A percentile compares a stretch with the other conserved stretches of the same genome.
These are phyloP conservation scores for Drosophila teissieri DNA, from an alignment of 1,140 invertebrate genomes.

Conservation along the genomic window DNA sequence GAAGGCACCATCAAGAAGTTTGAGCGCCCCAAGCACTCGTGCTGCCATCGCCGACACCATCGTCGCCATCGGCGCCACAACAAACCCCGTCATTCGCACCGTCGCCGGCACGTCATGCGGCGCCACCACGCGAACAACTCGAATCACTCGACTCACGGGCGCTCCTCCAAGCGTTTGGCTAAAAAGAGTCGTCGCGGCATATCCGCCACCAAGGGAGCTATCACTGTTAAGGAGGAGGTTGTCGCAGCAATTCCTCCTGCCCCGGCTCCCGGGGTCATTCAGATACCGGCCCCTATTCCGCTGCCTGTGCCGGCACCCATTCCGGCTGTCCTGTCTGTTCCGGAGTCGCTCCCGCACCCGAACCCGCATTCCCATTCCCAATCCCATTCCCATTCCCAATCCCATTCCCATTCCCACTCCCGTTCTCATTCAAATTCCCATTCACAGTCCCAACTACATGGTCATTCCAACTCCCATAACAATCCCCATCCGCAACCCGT, in stretches of 20 bases:
- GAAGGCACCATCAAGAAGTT: neutral
- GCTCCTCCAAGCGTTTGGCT: neutral
- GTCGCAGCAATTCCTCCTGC: neutral
- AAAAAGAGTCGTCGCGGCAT: neutral
- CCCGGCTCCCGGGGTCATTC: neutral
- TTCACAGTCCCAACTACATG: neutral
- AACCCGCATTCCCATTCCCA: neutral
- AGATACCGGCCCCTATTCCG: conserved; percentile 20
- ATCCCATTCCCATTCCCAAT: neutral
- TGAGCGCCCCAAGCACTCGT: neutral
- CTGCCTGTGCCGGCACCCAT: conserved; percentile 10
- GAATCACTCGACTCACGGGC: neutral
- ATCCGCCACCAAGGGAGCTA: neutral
- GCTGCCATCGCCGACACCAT: conserved; percentile 15
- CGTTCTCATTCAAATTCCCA: neutral
- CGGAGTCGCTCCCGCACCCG: neutral
- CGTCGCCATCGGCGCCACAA: conserved; percentile 20
- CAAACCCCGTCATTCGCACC: conserved; percentile 5
- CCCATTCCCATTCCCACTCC: too few relatives aligned
- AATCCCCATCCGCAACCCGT: neutral
- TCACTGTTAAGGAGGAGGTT: too few relatives aligned
- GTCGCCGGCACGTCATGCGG: neutral
- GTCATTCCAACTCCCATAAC: neutral
- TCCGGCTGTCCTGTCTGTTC: neutral
- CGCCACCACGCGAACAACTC: neutral